These are phyloP conservation scores for Perca schrenkii DNA, from an alignment of 2,113 vertebrate genomes.

Conservation along the genomic window DNA sequence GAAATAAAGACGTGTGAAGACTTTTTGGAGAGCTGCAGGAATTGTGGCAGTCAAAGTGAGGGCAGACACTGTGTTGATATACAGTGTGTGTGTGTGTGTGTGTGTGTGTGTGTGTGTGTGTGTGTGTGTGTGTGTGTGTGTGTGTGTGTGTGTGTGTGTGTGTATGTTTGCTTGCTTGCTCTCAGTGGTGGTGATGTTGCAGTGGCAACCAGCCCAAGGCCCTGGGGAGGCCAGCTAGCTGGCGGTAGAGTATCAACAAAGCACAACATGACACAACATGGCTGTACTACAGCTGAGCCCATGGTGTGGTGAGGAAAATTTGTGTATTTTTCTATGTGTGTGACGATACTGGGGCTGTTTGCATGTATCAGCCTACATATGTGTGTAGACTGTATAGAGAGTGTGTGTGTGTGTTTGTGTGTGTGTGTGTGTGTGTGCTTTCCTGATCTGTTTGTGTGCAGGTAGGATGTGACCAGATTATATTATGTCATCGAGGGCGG, in stretches of 20 bases:
- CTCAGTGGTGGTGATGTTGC: slow-evolving; percentile 14
- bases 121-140: slow-evolving; percentile 11
- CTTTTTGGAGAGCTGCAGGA: slow-evolving; percentile 15
- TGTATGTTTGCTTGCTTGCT: neutral
- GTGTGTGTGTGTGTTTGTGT: neutral
- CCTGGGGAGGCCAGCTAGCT: slow-evolving; percentile 29
- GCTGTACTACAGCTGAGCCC: slow-evolving; percentile 24
- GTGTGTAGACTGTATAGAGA: neutral
- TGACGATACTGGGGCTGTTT: neutral
- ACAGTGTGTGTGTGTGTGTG: slow-evolving; percentile 3
- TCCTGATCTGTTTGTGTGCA: too few relatives aligned
- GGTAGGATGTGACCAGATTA: neutral
- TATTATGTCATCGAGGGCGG: neutral
- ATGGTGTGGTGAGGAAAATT: neutral
- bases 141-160: slow-evolving; percentile 14
- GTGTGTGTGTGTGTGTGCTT: too few relatives aligned
- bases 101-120: slow-evolving; percentile 1
- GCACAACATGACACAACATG: slow-evolving; percentile 21
- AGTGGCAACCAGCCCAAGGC: slow-evolving; percentile 33
- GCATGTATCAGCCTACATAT: neutral
- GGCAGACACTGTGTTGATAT: neutral
- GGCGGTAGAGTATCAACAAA: slow-evolving; percentile 42
- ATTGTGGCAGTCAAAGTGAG: neutral
- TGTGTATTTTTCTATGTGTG: slow-evolving; percentile 1
- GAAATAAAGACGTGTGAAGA: slow-evolving; percentile 6